Percentiles rank a stretch among this genome's conserved stretches.
Conservation (phyloP, 2,113 vertebrate species). For the Aegotheles bennettii region DNA sequence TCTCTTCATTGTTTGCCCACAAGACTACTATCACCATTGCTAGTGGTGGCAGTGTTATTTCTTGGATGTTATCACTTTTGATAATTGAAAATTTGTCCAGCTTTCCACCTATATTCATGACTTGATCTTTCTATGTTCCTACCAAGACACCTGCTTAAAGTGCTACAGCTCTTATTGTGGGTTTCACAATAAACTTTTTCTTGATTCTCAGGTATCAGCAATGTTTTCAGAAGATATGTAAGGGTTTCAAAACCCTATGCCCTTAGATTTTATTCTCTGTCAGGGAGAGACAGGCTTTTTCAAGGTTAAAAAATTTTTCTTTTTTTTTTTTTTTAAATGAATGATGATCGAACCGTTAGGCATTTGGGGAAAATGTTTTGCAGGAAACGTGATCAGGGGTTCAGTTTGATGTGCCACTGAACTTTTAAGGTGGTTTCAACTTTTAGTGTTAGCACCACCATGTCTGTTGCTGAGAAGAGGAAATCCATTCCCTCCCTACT, state of each 20-base stretch:
- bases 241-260: not conserved
- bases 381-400: not conserved
- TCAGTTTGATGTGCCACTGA: not conserved
- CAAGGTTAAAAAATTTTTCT: no score
- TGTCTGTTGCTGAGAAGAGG: not conserved
- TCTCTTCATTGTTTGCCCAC: not conserved
- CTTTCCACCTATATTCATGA: not conserved
- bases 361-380: not conserved
- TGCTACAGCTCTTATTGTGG: not conserved
- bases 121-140: not conserved
- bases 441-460: not conserved
- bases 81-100: not conserved
- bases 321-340: not conserved
- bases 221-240: not conserved
- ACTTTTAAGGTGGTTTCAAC: not conserved
- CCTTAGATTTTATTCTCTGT: not conserved
- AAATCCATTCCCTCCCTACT: rapidly evolving
- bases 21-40: not conserved
- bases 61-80: not conserved
- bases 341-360: not conserved
- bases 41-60: not conserved
- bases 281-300: not conserved
- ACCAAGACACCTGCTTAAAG: not conserved
- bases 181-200: not conserved
- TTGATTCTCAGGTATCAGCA: not conserved